Conservation (phyloP, 1,140 invertebrate species). For the Penaeus vannamei region DNA sequence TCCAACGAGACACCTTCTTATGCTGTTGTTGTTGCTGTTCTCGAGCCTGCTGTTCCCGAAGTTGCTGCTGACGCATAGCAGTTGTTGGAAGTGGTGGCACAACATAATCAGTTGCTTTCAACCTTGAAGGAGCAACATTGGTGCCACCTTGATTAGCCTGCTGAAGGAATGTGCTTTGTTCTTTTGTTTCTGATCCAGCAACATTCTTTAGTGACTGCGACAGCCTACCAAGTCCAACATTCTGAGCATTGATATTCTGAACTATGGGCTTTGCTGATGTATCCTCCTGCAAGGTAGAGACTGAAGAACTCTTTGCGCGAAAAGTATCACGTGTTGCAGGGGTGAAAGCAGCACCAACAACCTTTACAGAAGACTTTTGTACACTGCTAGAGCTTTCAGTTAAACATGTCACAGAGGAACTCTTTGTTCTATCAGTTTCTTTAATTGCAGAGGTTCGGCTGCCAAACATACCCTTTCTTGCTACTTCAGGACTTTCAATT, state of each 20-base stretch:
- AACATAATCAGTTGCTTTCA: constrained; percentile 54
- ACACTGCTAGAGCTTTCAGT: background rate
- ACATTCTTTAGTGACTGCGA: constrained; percentile 49
- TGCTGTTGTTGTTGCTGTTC: constrained; percentile 30
- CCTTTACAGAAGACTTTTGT: background rate
- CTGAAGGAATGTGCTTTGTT: constrained; percentile 41
- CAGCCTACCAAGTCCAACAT: constrained; percentile 36
- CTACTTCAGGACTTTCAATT: constrained; percentile 28
- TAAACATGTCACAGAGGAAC: constrained; percentile 51
- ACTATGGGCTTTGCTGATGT: background rate
- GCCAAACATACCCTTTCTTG: constrained; percentile 20
- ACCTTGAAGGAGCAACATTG: constrained; percentile 13
- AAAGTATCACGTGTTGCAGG: constrained; percentile 43
- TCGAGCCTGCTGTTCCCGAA: constrained; percentile 53
- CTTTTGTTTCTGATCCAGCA: constrained; percentile 18
- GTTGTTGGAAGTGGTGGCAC: constrained; percentile 66
- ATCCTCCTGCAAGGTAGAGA: constrained; percentile 44
- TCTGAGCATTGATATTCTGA: constrained; percentile 26
- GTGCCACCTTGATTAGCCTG: background rate
- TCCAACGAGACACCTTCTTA: constrained; percentile 61
- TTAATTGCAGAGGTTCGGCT: constrained; percentile 29
- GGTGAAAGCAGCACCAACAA: constrained; percentile 5
- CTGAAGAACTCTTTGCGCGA: constrained; percentile 49
- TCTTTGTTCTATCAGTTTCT: constrained; percentile 55
- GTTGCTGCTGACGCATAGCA: constrained; percentile 61